Evolutionary conservation across 2,888 invertebrate species (phyloP).

Genomic region (Leptinotarsa juncta): DNA sequence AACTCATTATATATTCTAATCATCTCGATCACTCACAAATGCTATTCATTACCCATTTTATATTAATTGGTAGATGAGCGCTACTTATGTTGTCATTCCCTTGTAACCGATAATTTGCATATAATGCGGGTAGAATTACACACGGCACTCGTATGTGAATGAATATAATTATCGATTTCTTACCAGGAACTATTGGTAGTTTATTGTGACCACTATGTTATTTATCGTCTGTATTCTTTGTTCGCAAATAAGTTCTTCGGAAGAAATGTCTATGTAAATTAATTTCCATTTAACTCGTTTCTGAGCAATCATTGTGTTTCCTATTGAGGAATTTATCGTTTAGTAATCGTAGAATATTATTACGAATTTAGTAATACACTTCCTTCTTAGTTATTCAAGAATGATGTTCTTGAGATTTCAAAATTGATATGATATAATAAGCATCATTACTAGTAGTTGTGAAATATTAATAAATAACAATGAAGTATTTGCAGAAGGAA

Average conservation of each 20-base stretch:
- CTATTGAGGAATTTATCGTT: not conserved
- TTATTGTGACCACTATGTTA: slow-evolving; percentile 39
- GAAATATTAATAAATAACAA: too few relatives aligned
- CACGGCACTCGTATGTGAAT: slow-evolving; percentile 43
- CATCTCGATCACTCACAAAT: not conserved
- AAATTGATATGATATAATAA: too few relatives aligned
- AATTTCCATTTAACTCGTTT: slow-evolving; percentile 15
- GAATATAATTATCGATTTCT: slow-evolving; percentile 44
- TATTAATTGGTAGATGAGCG: slow-evolving; percentile 13
- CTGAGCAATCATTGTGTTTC: not conserved
- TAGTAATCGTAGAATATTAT: not conserved
- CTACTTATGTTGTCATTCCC: slow-evolving; percentile 24
- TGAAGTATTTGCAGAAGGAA: too few relatives aligned
- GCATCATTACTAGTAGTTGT: too few relatives aligned
- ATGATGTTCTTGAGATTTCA: too few relatives aligned
- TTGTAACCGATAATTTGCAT: slow-evolving; percentile 21
- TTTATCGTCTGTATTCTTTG: slow-evolving; percentile 33
- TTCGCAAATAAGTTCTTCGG: not conserved
- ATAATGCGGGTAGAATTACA: slow-evolving; percentile 49
- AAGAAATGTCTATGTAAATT: slow-evolving; percentile 24
- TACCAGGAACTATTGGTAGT: slow-evolving; percentile 43
- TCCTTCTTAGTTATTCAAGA: too few relatives aligned
- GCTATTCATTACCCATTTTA: not conserved
- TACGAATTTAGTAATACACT: too few relatives aligned
- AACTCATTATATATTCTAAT: too few relatives aligned